phyloP scores from a whole-genome alignment of 2,888 invertebrate genomes.

The Plagodis dolabraria region DNA sequence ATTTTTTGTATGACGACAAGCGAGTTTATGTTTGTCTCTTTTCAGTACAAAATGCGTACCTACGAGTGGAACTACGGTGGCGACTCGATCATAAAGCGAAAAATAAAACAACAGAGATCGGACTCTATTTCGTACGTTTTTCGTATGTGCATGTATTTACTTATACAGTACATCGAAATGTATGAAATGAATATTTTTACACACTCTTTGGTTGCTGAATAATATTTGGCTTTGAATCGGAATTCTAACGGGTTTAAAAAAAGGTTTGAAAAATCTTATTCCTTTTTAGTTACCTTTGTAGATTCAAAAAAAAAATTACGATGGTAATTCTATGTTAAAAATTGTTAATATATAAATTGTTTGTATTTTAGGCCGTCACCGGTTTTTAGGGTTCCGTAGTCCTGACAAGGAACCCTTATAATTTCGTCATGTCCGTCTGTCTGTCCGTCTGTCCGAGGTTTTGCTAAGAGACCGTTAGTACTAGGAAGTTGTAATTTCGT shows the following conservation, averaged over 20 bases:
- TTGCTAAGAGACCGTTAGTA: too few species aligned
- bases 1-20: constrained; percentile 23
- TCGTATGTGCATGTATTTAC: constrained; percentile 39
- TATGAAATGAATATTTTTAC: constrained; percentile 44
- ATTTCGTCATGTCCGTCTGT: too few species aligned
- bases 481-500: too few species aligned
- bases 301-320: too few species aligned
- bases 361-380: too few species aligned
- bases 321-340: too few species aligned
- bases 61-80: constrained; percentile 24
- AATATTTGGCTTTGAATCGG: constrained; percentile 29
- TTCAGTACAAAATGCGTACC: constrained; percentile 22
- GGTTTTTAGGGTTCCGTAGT: too few species aligned
- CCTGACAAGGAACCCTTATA: too few species aligned
- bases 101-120: constrained; percentile 13
- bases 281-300: too few species aligned
- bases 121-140: constrained; percentile 29
- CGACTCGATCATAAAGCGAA: too few species aligned
- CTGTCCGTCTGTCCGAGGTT: too few species aligned
- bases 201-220: constrained; percentile 40
- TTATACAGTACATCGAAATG: constrained; percentile 23
- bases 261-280: constrained; percentile 7
- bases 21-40: constrained; percentile 23
- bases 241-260: constrained; percentile 23
- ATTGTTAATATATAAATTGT: too few species aligned